phyloP scores from a whole-genome alignment of 64 coral and sea anemone genomes.

The Trachythela sp. region DNA sequence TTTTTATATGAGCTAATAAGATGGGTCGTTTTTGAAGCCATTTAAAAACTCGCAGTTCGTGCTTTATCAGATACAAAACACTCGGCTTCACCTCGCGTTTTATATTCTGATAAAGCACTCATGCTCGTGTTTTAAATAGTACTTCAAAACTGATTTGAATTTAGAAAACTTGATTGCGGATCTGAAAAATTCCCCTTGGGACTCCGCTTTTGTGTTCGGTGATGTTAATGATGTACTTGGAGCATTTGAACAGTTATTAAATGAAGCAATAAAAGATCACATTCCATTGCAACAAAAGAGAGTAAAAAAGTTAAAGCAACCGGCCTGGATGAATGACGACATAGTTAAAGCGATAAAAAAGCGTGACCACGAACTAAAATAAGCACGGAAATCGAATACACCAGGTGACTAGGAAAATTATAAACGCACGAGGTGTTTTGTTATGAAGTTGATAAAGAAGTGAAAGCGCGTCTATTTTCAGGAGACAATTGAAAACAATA shows the following conservation, averaged over 20 bases:
- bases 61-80: no score
- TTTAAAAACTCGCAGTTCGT: no score
- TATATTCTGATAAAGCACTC: no score
- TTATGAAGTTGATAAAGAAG: slow-evolving; percentile 42
- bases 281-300: slow-evolving; percentile 47
- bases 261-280: slow-evolving; percentile 40
- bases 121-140: no score
- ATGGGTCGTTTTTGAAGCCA: no score
- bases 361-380: slow-evolving; percentile 34
- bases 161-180: slow-evolving; percentile 5
- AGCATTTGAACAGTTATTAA: slow-evolving; percentile 38
- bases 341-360: slow-evolving; percentile 41
- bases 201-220: slow-evolving; percentile 33
- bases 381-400: slow-evolving; percentile 31
- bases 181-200: slow-evolving; percentile 30
- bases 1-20: no score
- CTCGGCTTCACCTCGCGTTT: no score
- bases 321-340: slow-evolving; percentile 40
- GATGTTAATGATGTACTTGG: no score
- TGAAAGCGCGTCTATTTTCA: slow-evolving; percentile 40
- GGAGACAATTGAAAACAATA: slow-evolving; percentile 30
- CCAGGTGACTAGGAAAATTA: slow-evolving; percentile 35
- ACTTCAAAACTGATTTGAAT: no score
- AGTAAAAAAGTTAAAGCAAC: slow-evolving; percentile 46
- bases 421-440: slow-evolving; percentile 35